Conservation (phyloP, 2,888 invertebrate species). For the Lycophotia porphyrea region DNA sequence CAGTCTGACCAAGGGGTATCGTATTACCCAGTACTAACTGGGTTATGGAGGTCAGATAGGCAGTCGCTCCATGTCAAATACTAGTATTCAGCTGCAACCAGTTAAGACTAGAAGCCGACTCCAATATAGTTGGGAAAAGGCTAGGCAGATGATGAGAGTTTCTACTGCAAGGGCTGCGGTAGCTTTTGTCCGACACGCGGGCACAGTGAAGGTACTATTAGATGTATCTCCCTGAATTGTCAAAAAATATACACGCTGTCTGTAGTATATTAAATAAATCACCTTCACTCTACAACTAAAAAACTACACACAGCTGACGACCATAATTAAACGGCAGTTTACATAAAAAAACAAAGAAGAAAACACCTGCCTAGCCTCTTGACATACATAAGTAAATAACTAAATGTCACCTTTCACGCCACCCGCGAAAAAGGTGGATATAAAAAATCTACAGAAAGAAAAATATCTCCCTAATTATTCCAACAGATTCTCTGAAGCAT, state of each 20-base stretch:
- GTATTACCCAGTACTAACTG: too few species aligned
- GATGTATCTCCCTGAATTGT: too few species aligned
- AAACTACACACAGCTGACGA: too few species aligned
- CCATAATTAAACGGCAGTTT: neutral
- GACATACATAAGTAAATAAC: neutral
- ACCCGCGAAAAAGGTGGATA: neutral
- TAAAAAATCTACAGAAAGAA: constrained; percentile 10
- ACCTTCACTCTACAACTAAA: neutral
- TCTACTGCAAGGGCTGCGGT: neutral
- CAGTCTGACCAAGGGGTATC: too few species aligned
- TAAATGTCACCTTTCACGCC: neutral
- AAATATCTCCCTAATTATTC: constrained; percentile 47
- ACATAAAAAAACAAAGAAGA: neutral
- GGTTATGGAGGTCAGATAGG: too few species aligned
- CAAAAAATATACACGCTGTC: neutral
- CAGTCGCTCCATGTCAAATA: too few species aligned
- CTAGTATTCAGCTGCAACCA: too few species aligned
- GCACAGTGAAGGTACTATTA: neutral
- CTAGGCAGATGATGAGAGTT: too few species aligned
- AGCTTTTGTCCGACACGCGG: neutral
- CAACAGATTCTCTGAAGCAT: constrained; percentile 38
- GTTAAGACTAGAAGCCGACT: too few species aligned
- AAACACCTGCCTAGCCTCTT: neutral
- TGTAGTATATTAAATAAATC: neutral
- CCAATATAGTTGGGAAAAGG: too few species aligned